A percentile compares a stretch with the other conserved stretches of the same genome.
Conservation (phyloP, 64 coral and sea anemone genomes). For the Montipora sp. region DNA sequence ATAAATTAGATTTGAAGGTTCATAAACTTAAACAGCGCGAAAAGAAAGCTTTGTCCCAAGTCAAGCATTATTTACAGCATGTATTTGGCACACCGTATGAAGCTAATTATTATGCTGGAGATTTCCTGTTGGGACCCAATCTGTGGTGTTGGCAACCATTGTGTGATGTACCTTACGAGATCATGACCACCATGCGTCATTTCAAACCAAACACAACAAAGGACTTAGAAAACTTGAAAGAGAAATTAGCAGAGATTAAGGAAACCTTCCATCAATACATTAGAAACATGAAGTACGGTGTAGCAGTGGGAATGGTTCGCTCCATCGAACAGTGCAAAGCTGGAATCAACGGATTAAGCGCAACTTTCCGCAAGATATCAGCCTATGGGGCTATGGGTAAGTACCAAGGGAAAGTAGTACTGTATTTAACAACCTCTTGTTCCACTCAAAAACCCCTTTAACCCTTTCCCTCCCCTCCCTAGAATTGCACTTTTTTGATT, state of each 20-base stretch:
- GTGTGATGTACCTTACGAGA: conserved; percentile 32
- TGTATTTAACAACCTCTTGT: too few relatives aligned
- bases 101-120: conserved; percentile 82
- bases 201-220: conserved; percentile 59
- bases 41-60: conserved; percentile 81
- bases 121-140: conserved; percentile 84
- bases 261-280: conserved; percentile 64
- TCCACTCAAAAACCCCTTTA: too few relatives aligned
- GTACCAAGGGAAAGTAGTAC: background rate
- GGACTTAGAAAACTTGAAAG: conserved; percentile 59
- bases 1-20: conserved; percentile 42
- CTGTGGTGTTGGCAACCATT: conserved; percentile 87
- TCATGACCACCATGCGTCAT: conserved; percentile 3
- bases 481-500: too few relatives aligned
- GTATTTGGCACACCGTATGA: conserved; percentile 77
- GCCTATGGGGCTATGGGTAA: conserved; percentile 59
- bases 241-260: conserved; percentile 55
- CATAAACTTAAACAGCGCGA: conserved; percentile 81
- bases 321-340: conserved; percentile 77
- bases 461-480: too few relatives aligned
- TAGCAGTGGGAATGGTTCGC: conserved; percentile 74
- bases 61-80: conserved; percentile 82
- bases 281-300: conserved; percentile 69
- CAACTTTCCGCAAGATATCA: conserved; percentile 39
- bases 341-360: conserved; percentile 57